Percentiles rank a stretch among this genome's conserved stretches.
Evolutionary conservation across 1,140 invertebrate species (phyloP).

Genomic region (Magallana angulata): DNA sequence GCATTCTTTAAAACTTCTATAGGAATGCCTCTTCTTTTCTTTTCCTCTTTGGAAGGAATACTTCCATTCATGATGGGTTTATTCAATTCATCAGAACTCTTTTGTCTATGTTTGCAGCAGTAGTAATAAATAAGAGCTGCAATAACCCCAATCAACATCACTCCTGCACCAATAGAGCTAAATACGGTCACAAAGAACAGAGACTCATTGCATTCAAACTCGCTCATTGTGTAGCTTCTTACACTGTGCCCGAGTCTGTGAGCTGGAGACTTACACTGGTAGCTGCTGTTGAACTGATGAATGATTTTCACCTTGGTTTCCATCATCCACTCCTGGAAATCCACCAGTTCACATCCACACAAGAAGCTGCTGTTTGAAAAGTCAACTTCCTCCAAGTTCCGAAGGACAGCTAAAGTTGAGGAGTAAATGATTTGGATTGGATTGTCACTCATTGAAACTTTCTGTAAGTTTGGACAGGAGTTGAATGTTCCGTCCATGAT

Average conservation of each 20-base stretch:
- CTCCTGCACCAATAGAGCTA: constrained; percentile 56
- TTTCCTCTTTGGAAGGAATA: not conserved
- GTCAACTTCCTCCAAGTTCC: constrained; percentile 64
- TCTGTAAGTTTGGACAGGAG: constrained; percentile 49
- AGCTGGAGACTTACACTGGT: constrained; percentile 56
- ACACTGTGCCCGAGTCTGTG: constrained; percentile 53
- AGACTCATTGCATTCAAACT: constrained; percentile 61
- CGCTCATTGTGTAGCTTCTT: constrained; percentile 47
- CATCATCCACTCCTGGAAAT: constrained; percentile 66
- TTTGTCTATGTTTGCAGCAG: constrained; percentile 53
- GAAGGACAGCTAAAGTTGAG: constrained; percentile 56
- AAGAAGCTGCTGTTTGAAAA: constrained; percentile 70
- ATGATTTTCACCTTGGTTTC: constrained; percentile 58
- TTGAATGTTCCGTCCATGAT: constrained; percentile 58
- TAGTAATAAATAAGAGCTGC: constrained; percentile 59
- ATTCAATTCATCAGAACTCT: not conserved
- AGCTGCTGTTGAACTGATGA: constrained; percentile 52
- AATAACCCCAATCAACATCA: constrained; percentile 57
- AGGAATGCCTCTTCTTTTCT: constrained; percentile 5
- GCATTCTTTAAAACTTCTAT: constrained; percentile 25
- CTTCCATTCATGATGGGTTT: constrained; percentile 37
- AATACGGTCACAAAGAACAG: constrained; percentile 62
- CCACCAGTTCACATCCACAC: constrained; percentile 69
- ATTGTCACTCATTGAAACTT: constrained; percentile 60
- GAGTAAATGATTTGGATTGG: constrained; percentile 56